A percentile compares a stretch with the other conserved stretches of the same genome.
Evolutionary conservation across 2,113 vertebrate genomes (phyloP).

Genomic region (Lycocorax pyrrhopterus): DNA sequence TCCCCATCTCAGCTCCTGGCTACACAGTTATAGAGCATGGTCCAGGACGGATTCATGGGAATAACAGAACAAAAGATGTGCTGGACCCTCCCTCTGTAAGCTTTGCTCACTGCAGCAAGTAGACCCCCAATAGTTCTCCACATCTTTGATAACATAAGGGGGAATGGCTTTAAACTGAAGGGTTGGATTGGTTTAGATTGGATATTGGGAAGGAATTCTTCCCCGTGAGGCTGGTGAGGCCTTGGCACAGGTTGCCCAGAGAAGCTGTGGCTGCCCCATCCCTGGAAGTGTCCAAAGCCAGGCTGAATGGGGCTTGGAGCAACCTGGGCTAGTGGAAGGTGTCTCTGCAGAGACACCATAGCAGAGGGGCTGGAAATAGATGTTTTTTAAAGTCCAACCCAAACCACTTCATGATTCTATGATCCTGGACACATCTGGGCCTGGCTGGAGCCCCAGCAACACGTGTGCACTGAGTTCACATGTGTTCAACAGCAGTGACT

Average conservation of each 20-base stretch:
- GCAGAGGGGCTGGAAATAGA: not conserved
- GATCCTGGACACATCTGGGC: not conserved
- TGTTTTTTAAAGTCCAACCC: not conserved
- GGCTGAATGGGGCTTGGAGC: not conserved
- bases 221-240: not conserved
- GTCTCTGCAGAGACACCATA: not conserved
- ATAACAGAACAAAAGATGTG: not conserved
- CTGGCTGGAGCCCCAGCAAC: not conserved
- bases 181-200: not conserved
- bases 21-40: not conserved
- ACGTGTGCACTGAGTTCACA: not conserved
- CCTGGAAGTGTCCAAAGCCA: not conserved
- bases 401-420: not conserved
- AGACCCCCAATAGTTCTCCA: not conserved
- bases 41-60: not conserved
- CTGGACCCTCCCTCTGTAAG: not conserved
- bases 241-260: not conserved
- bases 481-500: slow-evolving; percentile 30
- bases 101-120: not conserved
- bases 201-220: not conserved
- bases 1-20: not conserved
- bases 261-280: not conserved
- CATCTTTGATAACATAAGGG: not conserved
- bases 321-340: not conserved
- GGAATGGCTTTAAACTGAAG: not conserved